Evolutionary conservation across 2,888 invertebrate species (phyloP).

Genomic region (Augochlorella aurata): DNA sequence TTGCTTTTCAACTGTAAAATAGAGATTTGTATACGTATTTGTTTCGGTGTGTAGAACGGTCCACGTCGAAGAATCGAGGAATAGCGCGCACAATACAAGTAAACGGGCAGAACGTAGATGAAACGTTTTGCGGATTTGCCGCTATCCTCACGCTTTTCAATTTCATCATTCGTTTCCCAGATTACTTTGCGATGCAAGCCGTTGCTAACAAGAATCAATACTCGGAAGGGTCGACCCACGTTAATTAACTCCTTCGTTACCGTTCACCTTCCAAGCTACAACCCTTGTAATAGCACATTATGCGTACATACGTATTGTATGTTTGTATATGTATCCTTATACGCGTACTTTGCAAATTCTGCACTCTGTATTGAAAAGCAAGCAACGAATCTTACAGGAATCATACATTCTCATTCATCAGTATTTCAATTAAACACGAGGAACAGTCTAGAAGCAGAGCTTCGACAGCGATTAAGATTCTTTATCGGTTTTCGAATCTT

Average conservation of each 20-base stretch:
- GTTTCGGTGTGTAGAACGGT: constrained; percentile 6
- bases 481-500: neutral
- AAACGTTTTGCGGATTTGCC: neutral
- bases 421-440: constrained; percentile 18
- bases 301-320: neutral
- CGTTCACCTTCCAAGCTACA: neutral
- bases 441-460: constrained; percentile 44
- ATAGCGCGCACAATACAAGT: neutral
- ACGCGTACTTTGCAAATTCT: neutral
- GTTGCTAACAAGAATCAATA: neutral
- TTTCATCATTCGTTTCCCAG: neutral
- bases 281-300: neutral
- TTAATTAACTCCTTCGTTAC: constrained; percentile 7
- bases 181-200: neutral
- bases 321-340: neutral
- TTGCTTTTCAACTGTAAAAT: constrained; percentile 50
- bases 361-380: neutral
- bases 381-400: neutral
- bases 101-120: neutral
- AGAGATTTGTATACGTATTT: constrained; percentile 28
- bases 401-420: neutral
- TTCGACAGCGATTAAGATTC: constrained; percentile 11
- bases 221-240: constrained; percentile 2
- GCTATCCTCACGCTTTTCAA: neutral
- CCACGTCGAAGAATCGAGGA: neutral